Conservation (phyloP, 2,797 vertebrate genomes). For the Triplophysa yarkandensis region DNA sequence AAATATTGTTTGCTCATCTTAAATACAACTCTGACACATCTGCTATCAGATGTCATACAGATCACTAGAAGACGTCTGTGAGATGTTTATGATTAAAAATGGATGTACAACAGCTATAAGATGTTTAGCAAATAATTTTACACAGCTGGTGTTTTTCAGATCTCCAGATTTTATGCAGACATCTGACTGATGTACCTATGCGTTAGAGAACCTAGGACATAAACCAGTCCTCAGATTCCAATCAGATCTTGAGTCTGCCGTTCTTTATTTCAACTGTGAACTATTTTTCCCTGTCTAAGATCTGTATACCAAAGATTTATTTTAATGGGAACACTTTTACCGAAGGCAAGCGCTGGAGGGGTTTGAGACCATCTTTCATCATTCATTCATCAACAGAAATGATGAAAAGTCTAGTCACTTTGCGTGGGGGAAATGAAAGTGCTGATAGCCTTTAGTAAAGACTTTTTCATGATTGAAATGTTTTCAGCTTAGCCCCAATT, state of each 20-base stretch:
- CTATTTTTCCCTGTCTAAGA: background rate
- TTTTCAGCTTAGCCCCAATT: background rate
- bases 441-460: background rate
- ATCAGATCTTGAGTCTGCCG: background rate
- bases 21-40: too few relatives aligned
- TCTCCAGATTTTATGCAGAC: too few relatives aligned
- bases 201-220: background rate
- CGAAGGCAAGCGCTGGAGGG: background rate
- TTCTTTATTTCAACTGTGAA: too few relatives aligned
- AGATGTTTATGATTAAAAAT: too few relatives aligned
- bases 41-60: too few relatives aligned
- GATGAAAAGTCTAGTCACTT: background rate
- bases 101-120: too few relatives aligned
- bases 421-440: background rate
- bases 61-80: too few relatives aligned
- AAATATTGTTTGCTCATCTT: too few relatives aligned
- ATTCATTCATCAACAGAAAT: background rate
- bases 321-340: background rate
- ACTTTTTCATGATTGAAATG: background rate
- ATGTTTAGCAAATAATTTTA: too few relatives aligned
- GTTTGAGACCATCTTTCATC: background rate
- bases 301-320: background rate
- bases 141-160: too few relatives aligned
- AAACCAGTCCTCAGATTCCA: background rate
- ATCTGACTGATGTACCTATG: background rate